These are phyloP conservation scores for Lepidothrix coronata DNA, from an alignment of 2,113 vertebrate species.

Conservation along the genomic window DNA sequence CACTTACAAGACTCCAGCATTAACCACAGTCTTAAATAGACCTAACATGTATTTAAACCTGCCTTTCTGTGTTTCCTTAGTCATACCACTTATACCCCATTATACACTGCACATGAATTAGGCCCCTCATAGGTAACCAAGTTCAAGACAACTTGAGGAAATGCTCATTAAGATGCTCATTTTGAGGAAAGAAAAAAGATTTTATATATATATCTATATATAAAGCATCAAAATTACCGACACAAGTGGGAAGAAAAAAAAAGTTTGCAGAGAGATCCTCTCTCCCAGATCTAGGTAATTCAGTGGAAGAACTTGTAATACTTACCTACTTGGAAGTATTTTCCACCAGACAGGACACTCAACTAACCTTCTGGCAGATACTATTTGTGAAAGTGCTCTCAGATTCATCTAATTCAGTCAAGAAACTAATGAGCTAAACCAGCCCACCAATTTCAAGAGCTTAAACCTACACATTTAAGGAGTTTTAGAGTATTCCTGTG, in stretches of 20 bases:
- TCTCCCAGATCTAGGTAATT: background rate
- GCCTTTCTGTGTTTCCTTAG: background rate
- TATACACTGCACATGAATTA: background rate
- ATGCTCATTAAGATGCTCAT: background rate
- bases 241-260: background rate
- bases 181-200: background rate
- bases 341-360: background rate
- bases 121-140: background rate
- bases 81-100: background rate
- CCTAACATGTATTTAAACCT: background rate
- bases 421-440: background rate
- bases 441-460: background rate
- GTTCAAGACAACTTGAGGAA: background rate
- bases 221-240: background rate
- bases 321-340: background rate
- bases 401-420: background rate
- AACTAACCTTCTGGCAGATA: background rate
- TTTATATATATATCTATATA: accelerated
- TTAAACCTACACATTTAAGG: background rate
- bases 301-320: background rate
- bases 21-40: background rate
- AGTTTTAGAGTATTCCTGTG: background rate
- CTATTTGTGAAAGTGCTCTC: background rate
- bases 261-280: background rate
- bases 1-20: background rate